Evolutionary conservation across 2,797 vertebrate genomes (phyloP), one percentile per base, ranked within the genome.

Genomic region (Pogoniulus pusillus): DNA sequence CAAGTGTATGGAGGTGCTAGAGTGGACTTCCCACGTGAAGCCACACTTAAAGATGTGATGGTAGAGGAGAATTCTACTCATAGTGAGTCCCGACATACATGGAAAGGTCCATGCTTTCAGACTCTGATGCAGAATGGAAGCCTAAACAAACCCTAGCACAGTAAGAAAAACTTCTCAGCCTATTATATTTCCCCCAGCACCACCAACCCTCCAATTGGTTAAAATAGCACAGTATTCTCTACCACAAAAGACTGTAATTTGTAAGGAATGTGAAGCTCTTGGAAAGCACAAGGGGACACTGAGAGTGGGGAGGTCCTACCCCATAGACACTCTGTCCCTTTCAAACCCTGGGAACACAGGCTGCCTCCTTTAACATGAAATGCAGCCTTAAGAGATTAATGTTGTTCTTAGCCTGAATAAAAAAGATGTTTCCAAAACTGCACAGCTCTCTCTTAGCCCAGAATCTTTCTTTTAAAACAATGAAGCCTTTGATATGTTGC

Each of bases 181-280:
- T 82, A 62, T 91, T 84, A 74, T 86, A 77, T 84, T 94, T 64
- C 68, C 66, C 24, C 49, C 81, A 94, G 66, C 80, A 92, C 54
- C 63, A 81, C 64, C 77, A 89, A n/a, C 60, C 93, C 34, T 89
- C 82, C 85, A 68, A 37, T 10, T 12, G 16, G 65, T 84, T 91
- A 79, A 96, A 95, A 95, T 53, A 92, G 90, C 69, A 86, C 49
- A 53, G 83, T 82, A 84, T 88, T 83, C 90, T 68, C 47, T 82
- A 80, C 85, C 88, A 91, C 83, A 93, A 90, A 93, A 82, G 89
- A 55, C 85, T 92, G 94, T 93, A 72, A 94, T 95, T 95, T 95
- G 83, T 92, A 69, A 90, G 91, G 92, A 95, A 95, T 95, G 82
- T 59, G 29, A 86, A 90, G 83, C 75, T 75, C 87, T 93, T 72